Conservation (phyloP, 2,113 vertebrate species). For the Alosa alosa region DNA sequence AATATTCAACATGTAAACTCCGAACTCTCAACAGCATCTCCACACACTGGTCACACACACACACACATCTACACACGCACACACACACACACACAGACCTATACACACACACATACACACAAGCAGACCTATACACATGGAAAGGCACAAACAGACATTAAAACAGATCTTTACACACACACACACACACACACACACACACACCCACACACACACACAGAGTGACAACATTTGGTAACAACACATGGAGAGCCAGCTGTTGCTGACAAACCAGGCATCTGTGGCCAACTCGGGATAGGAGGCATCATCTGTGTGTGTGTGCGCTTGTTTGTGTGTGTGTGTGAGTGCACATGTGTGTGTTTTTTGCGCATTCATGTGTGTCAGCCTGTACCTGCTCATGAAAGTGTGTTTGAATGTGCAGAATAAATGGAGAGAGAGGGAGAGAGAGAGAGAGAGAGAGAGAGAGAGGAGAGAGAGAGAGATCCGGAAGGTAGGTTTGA, state of each 20-base stretch:
- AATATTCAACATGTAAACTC: conserved; percentile 70
- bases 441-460: neutral
- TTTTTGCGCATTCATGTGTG: neutral
- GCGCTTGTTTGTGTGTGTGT: conserved; percentile 43
- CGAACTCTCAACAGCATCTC: conserved; percentile 39
- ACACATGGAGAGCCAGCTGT: conserved; percentile 81
- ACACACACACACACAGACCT: neutral
- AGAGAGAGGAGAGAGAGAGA: conserved; percentile 13
- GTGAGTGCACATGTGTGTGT: conserved; percentile 34
- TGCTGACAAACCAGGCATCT: conserved; percentile 76
- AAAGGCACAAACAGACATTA: neutral
- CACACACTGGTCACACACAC: neutral
- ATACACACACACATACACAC: neutral
- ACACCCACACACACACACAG: conserved; percentile 60
- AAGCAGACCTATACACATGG: neutral
- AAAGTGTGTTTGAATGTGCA: neutral
- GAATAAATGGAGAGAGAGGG: neutral
- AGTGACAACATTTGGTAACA: conserved; percentile 75
- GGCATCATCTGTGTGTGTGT: conserved; percentile 35
- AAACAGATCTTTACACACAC: conserved; percentile 32
- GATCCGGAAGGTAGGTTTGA: too few relatives aligned
- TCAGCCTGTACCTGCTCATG: neutral
- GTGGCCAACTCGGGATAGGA: conserved; percentile 50
- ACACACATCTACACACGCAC: neutral
- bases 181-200: conserved; percentile 40